Evolutionary conservation across 2,797 vertebrate species (phyloP).

Genomic region (Lates japonicus): DNA sequence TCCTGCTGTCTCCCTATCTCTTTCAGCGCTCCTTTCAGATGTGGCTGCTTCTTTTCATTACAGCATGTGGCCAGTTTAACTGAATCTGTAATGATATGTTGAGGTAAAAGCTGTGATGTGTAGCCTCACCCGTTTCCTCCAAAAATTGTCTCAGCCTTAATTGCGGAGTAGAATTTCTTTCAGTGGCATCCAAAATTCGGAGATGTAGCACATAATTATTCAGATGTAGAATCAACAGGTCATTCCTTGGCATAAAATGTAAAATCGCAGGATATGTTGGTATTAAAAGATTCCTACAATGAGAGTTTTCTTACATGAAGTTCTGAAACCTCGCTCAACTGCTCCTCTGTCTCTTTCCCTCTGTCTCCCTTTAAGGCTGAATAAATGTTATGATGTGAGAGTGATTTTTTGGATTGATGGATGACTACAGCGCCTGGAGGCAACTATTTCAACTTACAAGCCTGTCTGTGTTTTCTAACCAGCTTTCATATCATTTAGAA

Average conservation of each 20-base stretch:
- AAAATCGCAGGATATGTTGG: not conserved
- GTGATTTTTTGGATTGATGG: conserved; percentile 49
- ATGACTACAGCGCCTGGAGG: conserved; percentile 48
- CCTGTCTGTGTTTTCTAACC: conserved; percentile 42
- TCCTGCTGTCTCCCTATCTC: conserved; percentile 22
- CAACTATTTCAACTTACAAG: conserved; percentile 57
- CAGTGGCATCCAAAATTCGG: conserved; percentile 4
- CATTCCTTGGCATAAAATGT: conserved; percentile 7
- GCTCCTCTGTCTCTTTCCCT: not conserved
- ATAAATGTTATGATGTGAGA: conserved; percentile 34
- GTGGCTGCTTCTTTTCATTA: conserved; percentile 21
- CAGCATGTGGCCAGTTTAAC: conserved; percentile 20
- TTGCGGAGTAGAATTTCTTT: conserved; percentile 15
- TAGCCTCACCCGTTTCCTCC: not conserved
- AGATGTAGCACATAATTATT: not conserved
- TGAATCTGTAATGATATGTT: conserved; percentile 24
- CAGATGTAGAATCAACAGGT: conserved; percentile 12
- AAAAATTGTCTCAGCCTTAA: conserved; percentile 5
- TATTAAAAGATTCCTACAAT: not conserved
- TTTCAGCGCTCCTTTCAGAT: conserved; percentile 24
- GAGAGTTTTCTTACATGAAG: not conserved
- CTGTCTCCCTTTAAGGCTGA: conserved; percentile 21
- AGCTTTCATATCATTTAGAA: conserved; percentile 46
- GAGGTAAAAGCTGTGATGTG: conserved; percentile 33
- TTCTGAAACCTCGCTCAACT: not conserved